Percentiles rank a stretch among this genome's conserved stretches.
These are phyloP conservation scores for Pteruthius melanotis DNA, from an alignment of 2,113 vertebrate species.

Conservation along the genomic window DNA sequence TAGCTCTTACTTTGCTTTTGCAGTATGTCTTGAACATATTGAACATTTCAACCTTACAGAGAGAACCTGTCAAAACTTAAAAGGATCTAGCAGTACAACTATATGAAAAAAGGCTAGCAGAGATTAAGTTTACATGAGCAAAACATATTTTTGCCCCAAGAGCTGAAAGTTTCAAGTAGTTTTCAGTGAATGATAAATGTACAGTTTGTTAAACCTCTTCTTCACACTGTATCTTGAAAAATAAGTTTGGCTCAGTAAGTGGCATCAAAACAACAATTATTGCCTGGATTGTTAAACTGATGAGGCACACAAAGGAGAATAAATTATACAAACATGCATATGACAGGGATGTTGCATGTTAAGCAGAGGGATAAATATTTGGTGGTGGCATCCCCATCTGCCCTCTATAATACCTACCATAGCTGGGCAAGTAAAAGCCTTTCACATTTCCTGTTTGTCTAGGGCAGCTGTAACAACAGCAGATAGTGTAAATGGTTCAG, in stretches of 20 bases:
- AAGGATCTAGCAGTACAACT: neutral
- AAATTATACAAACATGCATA: neutral
- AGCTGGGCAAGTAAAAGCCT: neutral
- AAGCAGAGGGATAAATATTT: neutral
- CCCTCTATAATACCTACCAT: neutral
- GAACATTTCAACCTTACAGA: neutral
- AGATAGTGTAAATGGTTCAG: neutral
- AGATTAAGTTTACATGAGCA: neutral
- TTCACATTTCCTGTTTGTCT: neutral
- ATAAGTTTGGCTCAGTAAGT: neutral
- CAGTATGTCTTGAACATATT: neutral
- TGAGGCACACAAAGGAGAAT: neutral
- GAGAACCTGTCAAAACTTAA: neutral
- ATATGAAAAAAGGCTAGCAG: neutral
- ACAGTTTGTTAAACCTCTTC: neutral
- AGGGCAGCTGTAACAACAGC: slow-evolving; percentile 15
- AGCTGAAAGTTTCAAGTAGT: neutral
- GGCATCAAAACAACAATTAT: neutral
- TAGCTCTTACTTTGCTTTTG: neutral
- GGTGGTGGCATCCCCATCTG: neutral
- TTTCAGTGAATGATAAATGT: neutral
- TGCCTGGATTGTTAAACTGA: neutral
- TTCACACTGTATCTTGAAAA: neutral
- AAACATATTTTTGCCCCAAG: neutral
- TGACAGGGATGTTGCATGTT: neutral